A percentile compares a stretch with the other conserved stretches of the same genome.
Conservation (phyloP, 64 coral and sea anemone genomes). For the Acropora yongei region DNA sequence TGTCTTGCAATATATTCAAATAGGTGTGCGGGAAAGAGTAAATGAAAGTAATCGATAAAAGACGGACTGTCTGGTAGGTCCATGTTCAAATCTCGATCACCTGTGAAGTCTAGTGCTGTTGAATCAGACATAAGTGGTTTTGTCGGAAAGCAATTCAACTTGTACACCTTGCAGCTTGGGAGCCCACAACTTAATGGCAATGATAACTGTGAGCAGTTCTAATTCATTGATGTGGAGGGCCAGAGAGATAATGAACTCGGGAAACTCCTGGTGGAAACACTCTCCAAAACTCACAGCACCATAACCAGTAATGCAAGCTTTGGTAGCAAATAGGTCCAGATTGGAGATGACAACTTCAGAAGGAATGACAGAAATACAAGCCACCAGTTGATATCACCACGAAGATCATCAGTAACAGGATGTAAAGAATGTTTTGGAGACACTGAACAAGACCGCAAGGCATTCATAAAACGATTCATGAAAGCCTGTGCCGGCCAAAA, state of each 20-base stretch:
- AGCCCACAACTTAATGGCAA: constrained; percentile 37
- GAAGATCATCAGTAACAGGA: constrained; percentile 29
- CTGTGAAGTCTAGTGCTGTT: too few relatives aligned
- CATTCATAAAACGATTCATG: constrained; percentile 51
- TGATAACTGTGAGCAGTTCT: constrained; percentile 52
- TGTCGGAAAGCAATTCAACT: constrained; percentile 12
- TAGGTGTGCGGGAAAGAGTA: too few relatives aligned
- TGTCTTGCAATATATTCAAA: too few relatives aligned
- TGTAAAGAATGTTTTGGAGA: constrained; percentile 4
- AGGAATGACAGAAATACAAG: constrained; percentile 56
- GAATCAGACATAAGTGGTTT: too few relatives aligned
- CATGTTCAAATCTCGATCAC: too few relatives aligned
- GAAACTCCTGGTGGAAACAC: constrained; percentile 43
- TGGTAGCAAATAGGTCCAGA: constrained; percentile 54
- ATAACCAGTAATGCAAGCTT: constrained; percentile 55
- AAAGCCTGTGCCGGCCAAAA: constrained; percentile 43
- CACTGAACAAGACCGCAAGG: constrained; percentile 1
- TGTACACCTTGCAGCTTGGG: constrained; percentile 7
- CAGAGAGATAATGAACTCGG: constrained; percentile 12
- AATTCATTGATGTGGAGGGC: constrained; percentile 46
- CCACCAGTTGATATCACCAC: constrained; percentile 59
- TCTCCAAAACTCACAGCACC: constrained; percentile 61
- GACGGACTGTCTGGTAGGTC: too few relatives aligned
- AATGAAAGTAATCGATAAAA: too few relatives aligned
- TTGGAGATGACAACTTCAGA: constrained; percentile 34